A percentile compares a stretch with the other conserved stretches of the same genome.
Evolutionary conservation across 2,888 invertebrate genomes (phyloP).

Genomic region (Lepidochitona cinerea): DNA sequence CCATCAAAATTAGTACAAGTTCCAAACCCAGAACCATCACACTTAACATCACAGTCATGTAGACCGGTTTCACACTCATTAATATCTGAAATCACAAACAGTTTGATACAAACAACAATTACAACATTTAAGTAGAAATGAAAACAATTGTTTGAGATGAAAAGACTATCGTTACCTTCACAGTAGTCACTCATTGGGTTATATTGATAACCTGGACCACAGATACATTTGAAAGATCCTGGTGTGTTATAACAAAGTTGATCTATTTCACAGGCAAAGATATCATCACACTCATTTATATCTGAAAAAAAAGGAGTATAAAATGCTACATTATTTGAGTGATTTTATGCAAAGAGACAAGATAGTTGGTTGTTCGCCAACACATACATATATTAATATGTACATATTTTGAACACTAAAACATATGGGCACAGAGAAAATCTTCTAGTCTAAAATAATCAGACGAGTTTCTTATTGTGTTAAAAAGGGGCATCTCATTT

Average conservation of each 20-base stretch:
- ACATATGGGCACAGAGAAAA: too few species aligned
- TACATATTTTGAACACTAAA: too few species aligned
- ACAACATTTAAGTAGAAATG: too few species aligned
- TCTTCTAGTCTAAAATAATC: too few species aligned
- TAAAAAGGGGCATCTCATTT: too few species aligned
- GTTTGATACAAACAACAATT: too few species aligned
- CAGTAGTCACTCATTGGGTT: background rate
- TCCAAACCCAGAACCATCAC: background rate
- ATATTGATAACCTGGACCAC: background rate
- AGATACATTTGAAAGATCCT: background rate
- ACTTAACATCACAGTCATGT: slow-evolving; percentile 4
- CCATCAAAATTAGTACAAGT: slow-evolving; percentile 16
- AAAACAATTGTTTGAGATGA: too few species aligned
- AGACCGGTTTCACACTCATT: slow-evolving; percentile 4
- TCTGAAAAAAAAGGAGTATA: background rate
- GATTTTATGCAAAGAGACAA: too few species aligned
- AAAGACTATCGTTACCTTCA: background rate
- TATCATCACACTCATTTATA: background rate
- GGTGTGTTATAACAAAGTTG: background rate
- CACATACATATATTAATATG: too few species aligned
- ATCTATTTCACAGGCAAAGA: background rate
- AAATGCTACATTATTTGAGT: too few species aligned
- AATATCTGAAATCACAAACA: slow-evolving; percentile 13
- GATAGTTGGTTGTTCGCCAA: too few species aligned
- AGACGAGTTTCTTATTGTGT: too few species aligned